These are phyloP conservation scores for Hydractinia echinata DNA, from an alignment of 30 jellyfish, hydroid and myxozoan genomes.

Conservation along the genomic window DNA sequence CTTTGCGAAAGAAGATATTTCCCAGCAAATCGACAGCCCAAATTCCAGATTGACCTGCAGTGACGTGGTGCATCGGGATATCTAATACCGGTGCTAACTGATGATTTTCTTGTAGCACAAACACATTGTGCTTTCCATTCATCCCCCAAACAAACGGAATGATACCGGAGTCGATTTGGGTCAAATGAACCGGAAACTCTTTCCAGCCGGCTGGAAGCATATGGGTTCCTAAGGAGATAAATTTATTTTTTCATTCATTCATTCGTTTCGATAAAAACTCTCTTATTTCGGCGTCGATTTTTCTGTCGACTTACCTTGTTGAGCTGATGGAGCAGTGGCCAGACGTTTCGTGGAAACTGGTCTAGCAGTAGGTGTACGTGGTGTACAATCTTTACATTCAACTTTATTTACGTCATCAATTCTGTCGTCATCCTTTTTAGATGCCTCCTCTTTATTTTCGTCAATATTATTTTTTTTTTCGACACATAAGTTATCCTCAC, in stretches of 20 bases:
- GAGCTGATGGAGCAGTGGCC: slow-evolving; percentile 1
- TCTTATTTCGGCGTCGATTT: background rate
- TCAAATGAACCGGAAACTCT: slow-evolving; percentile 53
- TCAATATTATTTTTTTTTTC: slow-evolving; percentile 28
- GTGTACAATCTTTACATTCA: background rate
- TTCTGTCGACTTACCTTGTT: background rate
- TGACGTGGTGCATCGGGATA: slow-evolving; percentile 63
- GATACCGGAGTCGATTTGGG: slow-evolving; percentile 79
- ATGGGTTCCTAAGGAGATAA: slow-evolving; percentile 25
- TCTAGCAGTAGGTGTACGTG: background rate
- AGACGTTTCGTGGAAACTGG: background rate
- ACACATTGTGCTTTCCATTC: slow-evolving; percentile 54
- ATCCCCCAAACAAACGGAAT: slow-evolving; percentile 64
- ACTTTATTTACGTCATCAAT: no score
- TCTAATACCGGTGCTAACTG: slow-evolving; percentile 44
- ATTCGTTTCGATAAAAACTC: no score
- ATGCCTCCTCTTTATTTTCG: background rate
- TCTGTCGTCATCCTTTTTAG: background rate
- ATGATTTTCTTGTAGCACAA: slow-evolving; percentile 43
- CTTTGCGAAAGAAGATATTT: slow-evolving; percentile 58
- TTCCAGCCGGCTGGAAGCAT: slow-evolving; percentile 78
- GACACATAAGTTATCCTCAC: slow-evolving; percentile 79
- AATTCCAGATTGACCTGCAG: slow-evolving; percentile 86
- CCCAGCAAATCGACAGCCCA: slow-evolving; percentile 87
- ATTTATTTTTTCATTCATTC: background rate